Evolutionary conservation across 2,113 vertebrate species (phyloP).

Genomic region (Trichechus manatus): DNA sequence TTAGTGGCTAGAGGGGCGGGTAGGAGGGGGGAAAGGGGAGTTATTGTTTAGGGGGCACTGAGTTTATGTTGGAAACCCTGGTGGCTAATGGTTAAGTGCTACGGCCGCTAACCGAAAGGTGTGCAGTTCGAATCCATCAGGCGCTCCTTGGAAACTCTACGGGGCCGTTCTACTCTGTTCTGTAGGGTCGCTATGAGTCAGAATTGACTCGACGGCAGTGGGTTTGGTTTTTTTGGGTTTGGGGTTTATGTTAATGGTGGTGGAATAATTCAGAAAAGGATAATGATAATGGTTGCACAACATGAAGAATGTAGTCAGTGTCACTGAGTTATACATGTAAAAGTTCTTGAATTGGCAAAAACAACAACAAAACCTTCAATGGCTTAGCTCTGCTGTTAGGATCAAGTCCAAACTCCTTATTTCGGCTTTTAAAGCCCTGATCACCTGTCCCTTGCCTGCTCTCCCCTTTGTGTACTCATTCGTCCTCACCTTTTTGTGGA

Average conservation of each 20-base stretch:
- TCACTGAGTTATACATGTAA: too few species aligned
- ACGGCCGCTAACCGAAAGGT: too few species aligned
- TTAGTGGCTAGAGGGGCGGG: not conserved
- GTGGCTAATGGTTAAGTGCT: too few species aligned
- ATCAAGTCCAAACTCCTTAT: not conserved
- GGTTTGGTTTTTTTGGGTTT: not conserved
- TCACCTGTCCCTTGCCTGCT: not conserved
- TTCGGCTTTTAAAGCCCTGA: not conserved
- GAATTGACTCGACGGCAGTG: too few species aligned
- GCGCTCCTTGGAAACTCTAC: too few species aligned
- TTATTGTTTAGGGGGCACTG: not conserved
- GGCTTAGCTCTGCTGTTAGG: conserved; percentile 14
- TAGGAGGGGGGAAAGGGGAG: not conserved
- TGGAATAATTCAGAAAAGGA: not conserved
- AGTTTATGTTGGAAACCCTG: not conserved
- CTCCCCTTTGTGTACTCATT: conserved; percentile 26
- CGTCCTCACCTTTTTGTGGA: not conserved
- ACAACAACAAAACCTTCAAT: not conserved
- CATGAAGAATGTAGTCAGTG: too few species aligned
- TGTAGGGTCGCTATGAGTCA: too few species aligned
- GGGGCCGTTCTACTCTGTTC: too few species aligned
- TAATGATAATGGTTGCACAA: not conserved
- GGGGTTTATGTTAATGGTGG: not conserved
- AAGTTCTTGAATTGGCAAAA: not conserved
- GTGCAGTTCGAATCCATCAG: too few species aligned